phyloP scores from a whole-genome alignment of 2,888 invertebrate species.

The Aporophyla lueneburgensis region DNA sequence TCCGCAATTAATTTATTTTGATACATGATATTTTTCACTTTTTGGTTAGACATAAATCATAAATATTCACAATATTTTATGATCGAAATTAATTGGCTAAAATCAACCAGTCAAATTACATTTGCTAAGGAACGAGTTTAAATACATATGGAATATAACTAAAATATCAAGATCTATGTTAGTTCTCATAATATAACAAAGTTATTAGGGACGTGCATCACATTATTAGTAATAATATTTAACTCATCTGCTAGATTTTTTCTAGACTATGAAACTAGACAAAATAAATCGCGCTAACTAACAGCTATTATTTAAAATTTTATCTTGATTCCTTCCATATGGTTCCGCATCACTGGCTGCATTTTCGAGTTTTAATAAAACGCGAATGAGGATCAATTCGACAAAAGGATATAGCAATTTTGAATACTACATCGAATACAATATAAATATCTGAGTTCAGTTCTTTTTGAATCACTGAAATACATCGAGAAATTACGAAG shows the following conservation, averaged over 20 bases:
- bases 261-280: not conserved
- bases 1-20: not conserved
- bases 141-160: not conserved
- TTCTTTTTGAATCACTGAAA: too few relatives aligned
- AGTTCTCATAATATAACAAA: not conserved
- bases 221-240: slow-evolving; percentile 14
- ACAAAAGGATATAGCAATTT: too few relatives aligned
- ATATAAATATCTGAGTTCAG: too few relatives aligned
- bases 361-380: slow-evolving; percentile 2
- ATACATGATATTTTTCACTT: not conserved
- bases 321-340: slow-evolving; percentile 32
- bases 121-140: not conserved
- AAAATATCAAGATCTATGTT: not conserved
- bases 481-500: too few relatives aligned
- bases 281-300: not conserved
- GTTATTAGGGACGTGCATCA: not conserved
- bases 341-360: not conserved
- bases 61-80: not conserved
- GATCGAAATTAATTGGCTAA: not conserved
- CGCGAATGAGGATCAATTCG: too few relatives aligned
- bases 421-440: too few relatives aligned
- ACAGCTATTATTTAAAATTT: slow-evolving; percentile 4
- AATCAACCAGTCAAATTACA: not conserved
- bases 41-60: not conserved
- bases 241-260: slow-evolving; percentile 8